A percentile compares a stretch with the other conserved stretches of the same genome.
phyloP scores from a whole-genome alignment of 2,797 vertebrate genomes.

The Taenioides sp. region DNA sequence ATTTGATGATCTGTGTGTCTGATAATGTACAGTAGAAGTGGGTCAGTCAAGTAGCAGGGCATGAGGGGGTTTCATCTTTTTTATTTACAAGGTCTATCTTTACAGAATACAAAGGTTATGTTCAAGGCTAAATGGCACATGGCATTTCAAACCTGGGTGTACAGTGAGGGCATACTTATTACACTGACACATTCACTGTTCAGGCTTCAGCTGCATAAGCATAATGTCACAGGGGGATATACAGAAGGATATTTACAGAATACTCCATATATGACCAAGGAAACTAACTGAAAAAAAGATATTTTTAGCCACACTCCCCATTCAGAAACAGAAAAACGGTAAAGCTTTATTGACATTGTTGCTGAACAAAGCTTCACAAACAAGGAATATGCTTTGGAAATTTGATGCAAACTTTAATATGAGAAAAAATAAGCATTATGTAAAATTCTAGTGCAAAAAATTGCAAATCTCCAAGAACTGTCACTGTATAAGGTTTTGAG shows the following conservation, averaged over 20 bases:
- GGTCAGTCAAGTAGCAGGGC: not conserved
- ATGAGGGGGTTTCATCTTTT: not conserved
- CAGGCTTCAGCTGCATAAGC: not conserved
- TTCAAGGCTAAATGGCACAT: constrained; percentile 12
- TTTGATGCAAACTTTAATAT: not conserved
- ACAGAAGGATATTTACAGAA: not conserved
- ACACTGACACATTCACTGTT: not conserved
- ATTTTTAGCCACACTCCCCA: too few species aligned
- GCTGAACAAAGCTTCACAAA: not conserved
- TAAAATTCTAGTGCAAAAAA: not conserved
- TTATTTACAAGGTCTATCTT: constrained; percentile 6
- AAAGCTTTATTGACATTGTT: not conserved
- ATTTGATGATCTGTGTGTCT: not conserved
- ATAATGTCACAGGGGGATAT: not conserved
- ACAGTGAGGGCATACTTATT: not conserved
- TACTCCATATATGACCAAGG: not conserved
- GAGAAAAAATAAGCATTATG: not conserved
- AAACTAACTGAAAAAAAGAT: not conserved
- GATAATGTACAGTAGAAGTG: not conserved
- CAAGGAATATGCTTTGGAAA: not conserved
- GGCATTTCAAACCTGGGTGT: not conserved
- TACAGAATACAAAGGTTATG: constrained; percentile 21
- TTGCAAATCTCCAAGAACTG: too few species aligned
- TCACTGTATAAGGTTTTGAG: too few species aligned
- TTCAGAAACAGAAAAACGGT: not conserved